A percentile compares a stretch with the other conserved stretches of the same genome.
These are phyloP conservation scores for Sinodicranocentrus sp. DNA, from an alignment of 2,888 invertebrate genomes.

Conservation along the genomic window DNA sequence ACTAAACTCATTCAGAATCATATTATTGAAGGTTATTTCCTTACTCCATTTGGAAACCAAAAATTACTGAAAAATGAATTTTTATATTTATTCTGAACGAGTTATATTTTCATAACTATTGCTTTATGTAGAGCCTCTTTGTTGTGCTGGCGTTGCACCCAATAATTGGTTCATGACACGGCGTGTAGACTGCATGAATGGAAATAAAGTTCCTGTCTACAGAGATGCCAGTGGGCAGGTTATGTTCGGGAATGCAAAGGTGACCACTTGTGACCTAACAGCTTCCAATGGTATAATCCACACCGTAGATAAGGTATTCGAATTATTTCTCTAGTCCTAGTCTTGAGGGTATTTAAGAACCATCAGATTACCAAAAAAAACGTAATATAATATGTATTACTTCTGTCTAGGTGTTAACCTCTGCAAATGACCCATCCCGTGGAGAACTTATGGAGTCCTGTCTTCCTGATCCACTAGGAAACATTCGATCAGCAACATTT, in stretches of 20 bases:
- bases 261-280: conserved; percentile 78
- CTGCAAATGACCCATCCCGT: conserved; percentile 35
- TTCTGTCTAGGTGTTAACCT: conserved; percentile 35
- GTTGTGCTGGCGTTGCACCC: conserved; percentile 79
- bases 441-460: conserved; percentile 66
- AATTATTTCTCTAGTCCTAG: too few relatives aligned
- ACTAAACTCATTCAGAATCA: conserved; percentile 80
- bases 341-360: not conserved
- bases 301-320: conserved; percentile 78
- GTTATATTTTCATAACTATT: not conserved
- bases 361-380: not conserved
- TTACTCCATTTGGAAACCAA: not conserved
- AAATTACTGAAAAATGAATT: not conserved
- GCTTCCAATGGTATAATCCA: conserved; percentile 78
- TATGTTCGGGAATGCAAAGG: conserved; percentile 78
- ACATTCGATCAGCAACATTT: conserved; percentile 53
- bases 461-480: conserved; percentile 46
- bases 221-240: conserved; percentile 77
- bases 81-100: not conserved
- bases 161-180: conserved; percentile 78
- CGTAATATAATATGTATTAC: not conserved
- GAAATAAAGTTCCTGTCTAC: conserved; percentile 77
- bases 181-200: conserved; percentile 78
- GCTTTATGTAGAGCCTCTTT: conserved; percentile 77
- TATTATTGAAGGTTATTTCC: conserved; percentile 80